These are phyloP conservation scores for Diadema setosum DNA, from an alignment of 35 echinoderm and acorn worm genomes.

Conservation along the genomic window DNA sequence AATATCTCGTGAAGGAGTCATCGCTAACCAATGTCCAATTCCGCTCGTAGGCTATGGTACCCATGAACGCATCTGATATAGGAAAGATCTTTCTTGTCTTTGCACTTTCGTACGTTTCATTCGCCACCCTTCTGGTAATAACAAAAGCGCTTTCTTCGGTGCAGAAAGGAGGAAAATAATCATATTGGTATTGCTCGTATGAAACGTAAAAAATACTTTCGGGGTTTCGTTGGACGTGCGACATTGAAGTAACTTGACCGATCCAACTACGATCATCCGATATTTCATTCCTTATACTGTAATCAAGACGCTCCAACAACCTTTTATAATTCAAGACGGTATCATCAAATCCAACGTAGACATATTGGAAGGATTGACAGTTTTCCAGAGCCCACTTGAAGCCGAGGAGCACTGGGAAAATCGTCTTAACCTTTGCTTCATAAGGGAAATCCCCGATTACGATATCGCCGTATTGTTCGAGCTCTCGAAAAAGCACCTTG, in stretches of 20 bases:
- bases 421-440: neutral
- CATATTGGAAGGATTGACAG: neutral
- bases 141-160: neutral
- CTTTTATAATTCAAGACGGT: neutral
- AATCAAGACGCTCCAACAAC: neutral
- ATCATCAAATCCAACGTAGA: neutral
- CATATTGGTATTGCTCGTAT: neutral
- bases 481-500: neutral
- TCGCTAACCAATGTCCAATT: neutral
- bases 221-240: neutral
- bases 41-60: neutral
- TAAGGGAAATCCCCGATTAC: neutral
- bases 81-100: neutral
- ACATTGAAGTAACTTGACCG: neutral
- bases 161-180: neutral
- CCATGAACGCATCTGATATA: neutral
- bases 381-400: neutral
- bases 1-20: neutral
- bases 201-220: neutral
- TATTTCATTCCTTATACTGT: conserved; percentile 30
- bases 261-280: neutral
- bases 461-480: neutral
- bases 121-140: neutral
- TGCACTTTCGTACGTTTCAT: neutral
- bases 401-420: neutral